phyloP scores from a whole-genome alignment of 2,113 vertebrate species.

The Charadrius vociferus region DNA sequence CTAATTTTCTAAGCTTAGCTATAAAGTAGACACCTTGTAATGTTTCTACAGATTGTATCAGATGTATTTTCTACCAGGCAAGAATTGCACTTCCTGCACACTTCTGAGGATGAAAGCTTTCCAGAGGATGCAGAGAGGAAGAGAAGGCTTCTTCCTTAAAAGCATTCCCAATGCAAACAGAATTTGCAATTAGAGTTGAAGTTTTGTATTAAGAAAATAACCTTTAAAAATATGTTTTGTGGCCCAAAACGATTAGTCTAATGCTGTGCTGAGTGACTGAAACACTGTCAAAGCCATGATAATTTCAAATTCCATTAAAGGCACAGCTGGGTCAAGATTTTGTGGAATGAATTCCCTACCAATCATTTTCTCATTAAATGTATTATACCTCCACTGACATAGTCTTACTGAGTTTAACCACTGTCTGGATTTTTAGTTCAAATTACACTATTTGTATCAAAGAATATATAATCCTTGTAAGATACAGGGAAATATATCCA shows the following conservation, averaged over 20 bases:
- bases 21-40: neutral
- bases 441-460: neutral
- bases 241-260: neutral
- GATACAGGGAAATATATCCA: neutral
- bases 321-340: neutral
- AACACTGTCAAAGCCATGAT: neutral
- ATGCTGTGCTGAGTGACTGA: neutral
- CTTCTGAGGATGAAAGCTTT: neutral
- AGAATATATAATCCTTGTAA: neutral
- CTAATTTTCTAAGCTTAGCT: neutral
- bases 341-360: neutral
- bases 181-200: neutral
- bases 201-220: neutral
- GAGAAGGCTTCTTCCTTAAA: neutral
- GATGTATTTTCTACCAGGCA: neutral
- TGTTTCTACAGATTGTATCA: neutral
- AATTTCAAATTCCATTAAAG: neutral
- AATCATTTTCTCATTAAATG: neutral
- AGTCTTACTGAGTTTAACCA: neutral
- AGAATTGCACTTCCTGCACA: neutral
- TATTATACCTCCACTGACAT: neutral
- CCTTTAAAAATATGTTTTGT: neutral
- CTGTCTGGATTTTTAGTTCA: neutral
- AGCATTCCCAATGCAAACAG: neutral
- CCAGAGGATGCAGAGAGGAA: neutral